These are phyloP conservation scores for Spodoptera frugiperda DNA, from an alignment of 1,140 invertebrate species.

Conservation along the genomic window DNA sequence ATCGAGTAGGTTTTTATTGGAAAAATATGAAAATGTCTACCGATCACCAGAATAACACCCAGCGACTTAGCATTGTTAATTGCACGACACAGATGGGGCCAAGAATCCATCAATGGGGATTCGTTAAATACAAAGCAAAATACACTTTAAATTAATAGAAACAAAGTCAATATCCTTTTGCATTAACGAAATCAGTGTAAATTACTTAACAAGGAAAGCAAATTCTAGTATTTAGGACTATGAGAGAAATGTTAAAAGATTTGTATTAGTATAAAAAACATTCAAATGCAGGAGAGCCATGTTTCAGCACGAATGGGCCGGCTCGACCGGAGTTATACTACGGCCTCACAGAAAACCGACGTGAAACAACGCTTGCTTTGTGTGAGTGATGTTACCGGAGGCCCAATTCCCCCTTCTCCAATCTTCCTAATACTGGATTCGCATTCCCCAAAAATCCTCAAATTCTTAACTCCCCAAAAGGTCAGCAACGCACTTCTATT, in stretches of 20 bases:
- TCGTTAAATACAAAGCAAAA: constrained; percentile 14
- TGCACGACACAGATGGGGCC: constrained; percentile 54
- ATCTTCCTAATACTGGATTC: too few species aligned
- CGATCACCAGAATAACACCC: constrained; percentile 40
- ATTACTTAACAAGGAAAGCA: constrained; percentile 34
- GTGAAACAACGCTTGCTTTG: too few species aligned
- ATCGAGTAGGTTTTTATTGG: too few species aligned
- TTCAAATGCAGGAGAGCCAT: neutral
- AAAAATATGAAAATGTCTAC: neutral
- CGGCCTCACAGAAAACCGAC: too few species aligned
- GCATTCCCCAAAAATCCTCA: too few species aligned
- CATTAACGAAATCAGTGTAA: constrained; percentile 5
- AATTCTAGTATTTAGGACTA: constrained; percentile 33
- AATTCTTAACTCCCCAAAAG: too few species aligned
- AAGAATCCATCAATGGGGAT: constrained; percentile 54
- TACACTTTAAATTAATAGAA: neutral
- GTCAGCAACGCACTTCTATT: too few species aligned
- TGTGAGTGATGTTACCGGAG: too few species aligned
- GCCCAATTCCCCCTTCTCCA: too few species aligned
- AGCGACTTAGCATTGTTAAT: constrained; percentile 56
- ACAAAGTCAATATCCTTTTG: constrained; percentile 20
- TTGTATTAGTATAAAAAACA: neutral
- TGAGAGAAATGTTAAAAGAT: constrained; percentile 16
- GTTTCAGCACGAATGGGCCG: too few species aligned
- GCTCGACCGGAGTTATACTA: too few species aligned